A percentile compares a stretch with the other conserved stretches of the same genome.
phyloP scores from a whole-genome alignment of 2,888 invertebrate genomes.

The Callyntrura sp. region DNA sequence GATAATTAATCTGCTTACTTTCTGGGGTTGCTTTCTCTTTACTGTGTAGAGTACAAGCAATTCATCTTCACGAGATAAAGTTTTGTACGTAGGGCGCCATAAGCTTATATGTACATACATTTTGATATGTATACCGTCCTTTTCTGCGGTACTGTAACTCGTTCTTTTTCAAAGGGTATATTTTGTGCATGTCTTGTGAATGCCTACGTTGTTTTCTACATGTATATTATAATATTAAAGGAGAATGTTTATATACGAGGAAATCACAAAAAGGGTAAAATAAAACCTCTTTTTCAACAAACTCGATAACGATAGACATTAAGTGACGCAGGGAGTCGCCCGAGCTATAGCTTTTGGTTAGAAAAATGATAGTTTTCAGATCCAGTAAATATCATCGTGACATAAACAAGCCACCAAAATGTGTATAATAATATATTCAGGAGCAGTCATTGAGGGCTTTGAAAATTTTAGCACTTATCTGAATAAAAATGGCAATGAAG shows the following conservation, averaged over 20 bases:
- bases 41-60: not conserved
- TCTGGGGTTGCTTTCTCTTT: conserved; percentile 51
- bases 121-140: conserved; percentile 44
- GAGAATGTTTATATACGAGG: conserved; percentile 29
- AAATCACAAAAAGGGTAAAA: conserved; percentile 53
- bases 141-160: conserved; percentile 18
- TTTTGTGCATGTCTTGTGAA: conserved; percentile 11
- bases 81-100: not conserved
- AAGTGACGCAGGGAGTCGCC: conserved; percentile 76
- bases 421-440: conserved; percentile 77
- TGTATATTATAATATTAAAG: conserved; percentile 43
- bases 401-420: conserved; percentile 78
- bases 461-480: conserved; percentile 79
- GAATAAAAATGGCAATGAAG: conserved; percentile 79
- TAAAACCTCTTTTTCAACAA: conserved; percentile 72
- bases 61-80: conserved; percentile 3
- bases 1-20: conserved; percentile 77
- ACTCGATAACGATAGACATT: conserved; percentile 78
- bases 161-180: conserved; percentile 34
- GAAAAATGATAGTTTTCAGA: conserved; percentile 78
- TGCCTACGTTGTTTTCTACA: not conserved
- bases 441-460: conserved; percentile 75
- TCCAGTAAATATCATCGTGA: conserved; percentile 79
- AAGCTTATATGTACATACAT: conserved; percentile 20
- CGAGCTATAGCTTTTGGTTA: conserved; percentile 78